Evolutionary conservation across 2,888 invertebrate species (phyloP).

Genomic region (Zaprionus lineosus): DNA sequence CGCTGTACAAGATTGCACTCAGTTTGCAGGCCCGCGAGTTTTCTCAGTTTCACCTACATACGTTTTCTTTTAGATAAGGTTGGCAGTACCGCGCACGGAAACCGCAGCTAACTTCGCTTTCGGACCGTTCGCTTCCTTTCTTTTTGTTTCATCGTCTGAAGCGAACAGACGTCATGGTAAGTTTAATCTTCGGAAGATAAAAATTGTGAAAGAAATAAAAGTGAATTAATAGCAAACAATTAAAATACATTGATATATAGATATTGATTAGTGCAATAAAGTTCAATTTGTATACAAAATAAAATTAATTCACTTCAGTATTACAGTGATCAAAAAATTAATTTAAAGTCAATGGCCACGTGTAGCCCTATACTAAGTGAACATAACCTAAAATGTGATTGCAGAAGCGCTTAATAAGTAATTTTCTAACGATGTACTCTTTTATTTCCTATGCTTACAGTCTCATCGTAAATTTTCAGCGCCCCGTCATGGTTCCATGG

Average conservation of each 20-base stretch:
- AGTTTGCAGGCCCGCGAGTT: conserved; percentile 4
- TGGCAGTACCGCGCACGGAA: conserved; percentile 2
- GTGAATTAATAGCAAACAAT: no score
- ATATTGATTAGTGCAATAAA: no score
- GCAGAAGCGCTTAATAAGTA: not conserved
- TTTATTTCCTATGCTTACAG: conserved; percentile 84
- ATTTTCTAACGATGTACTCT: no score
- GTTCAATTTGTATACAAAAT: not conserved
- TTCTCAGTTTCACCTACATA: not conserved
- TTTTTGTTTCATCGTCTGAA: conserved; percentile 80
- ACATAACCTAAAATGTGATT: conserved; percentile 39
- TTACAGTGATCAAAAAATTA: not conserved
- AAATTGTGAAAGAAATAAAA: not conserved
- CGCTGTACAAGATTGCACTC: not conserved
- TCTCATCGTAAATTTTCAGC: conserved; percentile 99
- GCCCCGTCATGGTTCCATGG: conserved; percentile 99
- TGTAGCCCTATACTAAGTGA: not conserved
- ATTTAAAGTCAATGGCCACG: conserved; percentile 5
- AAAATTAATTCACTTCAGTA: not conserved
- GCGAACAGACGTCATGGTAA: conserved; percentile 79
- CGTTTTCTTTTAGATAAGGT: not conserved
- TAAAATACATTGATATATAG: not conserved
- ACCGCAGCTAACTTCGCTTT: conserved; percentile 56
- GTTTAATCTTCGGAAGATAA: conserved; percentile 17
- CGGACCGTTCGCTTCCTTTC: conserved; percentile 54